A percentile compares a stretch with the other conserved stretches of the same genome.
These are phyloP conservation scores for Amphibalanus amphitrite DNA, from an alignment of 1,140 invertebrate species.

Conservation along the genomic window DNA sequence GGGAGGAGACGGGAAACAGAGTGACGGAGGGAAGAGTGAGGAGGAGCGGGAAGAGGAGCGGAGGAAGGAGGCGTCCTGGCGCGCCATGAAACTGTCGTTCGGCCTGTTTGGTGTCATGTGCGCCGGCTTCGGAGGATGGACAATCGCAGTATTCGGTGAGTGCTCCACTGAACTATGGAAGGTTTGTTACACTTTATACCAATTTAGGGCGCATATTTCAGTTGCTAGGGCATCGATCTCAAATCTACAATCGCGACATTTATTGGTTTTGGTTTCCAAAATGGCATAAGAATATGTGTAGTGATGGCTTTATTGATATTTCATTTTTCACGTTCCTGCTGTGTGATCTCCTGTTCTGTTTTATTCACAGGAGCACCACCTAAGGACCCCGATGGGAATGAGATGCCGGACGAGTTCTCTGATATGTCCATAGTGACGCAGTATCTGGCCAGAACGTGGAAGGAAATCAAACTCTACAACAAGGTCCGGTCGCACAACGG, in stretches of 20 bases:
- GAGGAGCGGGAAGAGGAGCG: conserved; percentile 18
- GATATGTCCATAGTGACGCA: conserved; percentile 46
- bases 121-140: conserved; percentile 24
- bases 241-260: conserved; percentile 6
- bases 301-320: background rate
- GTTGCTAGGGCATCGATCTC: background rate
- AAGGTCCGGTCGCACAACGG: conserved; percentile 28
- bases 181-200: background rate
- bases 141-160: conserved; percentile 27
- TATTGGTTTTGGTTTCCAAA: background rate
- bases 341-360: conserved; percentile 20
- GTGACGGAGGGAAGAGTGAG: conserved; percentile 11
- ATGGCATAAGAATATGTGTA: background rate
- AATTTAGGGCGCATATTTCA: background rate
- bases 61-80: conserved; percentile 16
- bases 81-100: conserved; percentile 19
- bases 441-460: conserved; percentile 51
- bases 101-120: conserved; percentile 28
- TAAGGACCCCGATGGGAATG: conserved; percentile 49
- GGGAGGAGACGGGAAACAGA: conserved; percentile 10
- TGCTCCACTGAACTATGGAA: background rate
- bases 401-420: conserved; percentile 63
- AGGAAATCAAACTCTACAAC: conserved; percentile 56
- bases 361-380: conserved; percentile 51
- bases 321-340: conserved; percentile 16